Evolutionary conservation across 2,113 vertebrate genomes (phyloP).

Genomic region (Lagopus leucura): DNA sequence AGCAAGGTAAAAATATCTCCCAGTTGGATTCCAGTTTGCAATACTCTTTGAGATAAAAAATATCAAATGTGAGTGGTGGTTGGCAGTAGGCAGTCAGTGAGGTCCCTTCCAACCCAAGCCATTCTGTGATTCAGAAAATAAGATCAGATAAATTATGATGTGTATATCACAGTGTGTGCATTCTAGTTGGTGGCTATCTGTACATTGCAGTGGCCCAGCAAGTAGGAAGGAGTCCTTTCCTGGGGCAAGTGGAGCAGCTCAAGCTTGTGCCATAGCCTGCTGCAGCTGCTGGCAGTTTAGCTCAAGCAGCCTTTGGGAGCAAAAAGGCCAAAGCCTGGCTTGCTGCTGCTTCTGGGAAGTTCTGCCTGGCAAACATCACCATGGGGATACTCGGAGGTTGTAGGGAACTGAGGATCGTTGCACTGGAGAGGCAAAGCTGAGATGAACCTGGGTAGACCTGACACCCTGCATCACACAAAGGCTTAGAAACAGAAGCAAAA

Average conservation of each 20-base stretch:
- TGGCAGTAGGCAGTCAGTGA: too few species aligned
- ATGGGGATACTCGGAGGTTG: neutral
- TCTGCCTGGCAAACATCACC: neutral
- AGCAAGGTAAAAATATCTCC: neutral
- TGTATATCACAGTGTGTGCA: neutral
- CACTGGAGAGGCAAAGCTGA: neutral
- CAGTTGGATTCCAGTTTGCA: neutral
- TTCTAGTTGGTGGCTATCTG: neutral
- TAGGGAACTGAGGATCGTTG: neutral
- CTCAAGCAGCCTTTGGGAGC: neutral
- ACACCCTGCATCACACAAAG: neutral
- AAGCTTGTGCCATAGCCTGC: neutral
- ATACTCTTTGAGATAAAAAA: neutral
- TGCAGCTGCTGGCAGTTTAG: constrained; percentile 8
- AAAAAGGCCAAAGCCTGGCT: neutral
- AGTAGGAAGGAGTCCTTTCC: neutral
- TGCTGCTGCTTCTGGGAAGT: neutral
- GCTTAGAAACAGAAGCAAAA: neutral
- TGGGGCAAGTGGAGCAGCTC: neutral
- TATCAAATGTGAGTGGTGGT: neutral
- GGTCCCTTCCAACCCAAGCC: too few species aligned
- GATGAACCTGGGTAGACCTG: neutral
- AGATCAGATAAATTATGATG: neutral
- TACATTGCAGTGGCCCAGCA: neutral
- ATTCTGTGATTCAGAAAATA: neutral